Conservation (phyloP, 2,113 vertebrate species). For the Pterocles burchelli region DNA sequence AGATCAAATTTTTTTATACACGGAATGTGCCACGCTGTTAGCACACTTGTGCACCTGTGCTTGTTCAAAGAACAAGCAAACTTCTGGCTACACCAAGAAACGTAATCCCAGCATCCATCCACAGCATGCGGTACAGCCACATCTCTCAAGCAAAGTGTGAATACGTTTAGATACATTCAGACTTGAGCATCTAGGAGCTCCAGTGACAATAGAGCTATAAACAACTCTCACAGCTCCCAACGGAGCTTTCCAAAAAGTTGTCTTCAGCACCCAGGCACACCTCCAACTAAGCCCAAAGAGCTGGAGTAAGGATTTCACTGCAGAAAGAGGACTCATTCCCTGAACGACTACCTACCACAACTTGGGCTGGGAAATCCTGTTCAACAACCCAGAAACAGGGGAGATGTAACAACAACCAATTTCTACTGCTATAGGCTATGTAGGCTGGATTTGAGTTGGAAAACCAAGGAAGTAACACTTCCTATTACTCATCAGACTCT, state of each 20-base stretch:
- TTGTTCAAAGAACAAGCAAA: not conserved
- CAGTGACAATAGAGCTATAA: not conserved
- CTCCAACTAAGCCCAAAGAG: not conserved
- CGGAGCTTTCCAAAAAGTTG: not conserved
- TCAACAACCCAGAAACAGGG: not conserved
- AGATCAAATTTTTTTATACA: not conserved
- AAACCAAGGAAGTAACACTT: not conserved
- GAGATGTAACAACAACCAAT: not conserved
- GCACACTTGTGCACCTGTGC: not conserved
- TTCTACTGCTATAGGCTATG: not conserved
- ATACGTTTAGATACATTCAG: not conserved
- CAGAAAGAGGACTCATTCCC: not conserved
- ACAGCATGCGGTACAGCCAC: accelerated
- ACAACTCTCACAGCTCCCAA: accelerated
- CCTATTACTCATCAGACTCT: not conserved
- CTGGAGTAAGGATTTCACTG: not conserved
- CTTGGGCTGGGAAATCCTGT: not conserved
- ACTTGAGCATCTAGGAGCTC: not conserved
- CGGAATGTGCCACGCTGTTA: not conserved
- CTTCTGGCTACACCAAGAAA: not conserved
- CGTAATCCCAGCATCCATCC: not conserved
- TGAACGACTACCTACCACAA: not conserved
- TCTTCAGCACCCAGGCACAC: not conserved
- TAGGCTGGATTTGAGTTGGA: not conserved
- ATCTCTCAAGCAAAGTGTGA: accelerated